Evolutionary conservation across 2,888 invertebrate genomes (phyloP).

Genomic region (Encarsia formosa): DNA sequence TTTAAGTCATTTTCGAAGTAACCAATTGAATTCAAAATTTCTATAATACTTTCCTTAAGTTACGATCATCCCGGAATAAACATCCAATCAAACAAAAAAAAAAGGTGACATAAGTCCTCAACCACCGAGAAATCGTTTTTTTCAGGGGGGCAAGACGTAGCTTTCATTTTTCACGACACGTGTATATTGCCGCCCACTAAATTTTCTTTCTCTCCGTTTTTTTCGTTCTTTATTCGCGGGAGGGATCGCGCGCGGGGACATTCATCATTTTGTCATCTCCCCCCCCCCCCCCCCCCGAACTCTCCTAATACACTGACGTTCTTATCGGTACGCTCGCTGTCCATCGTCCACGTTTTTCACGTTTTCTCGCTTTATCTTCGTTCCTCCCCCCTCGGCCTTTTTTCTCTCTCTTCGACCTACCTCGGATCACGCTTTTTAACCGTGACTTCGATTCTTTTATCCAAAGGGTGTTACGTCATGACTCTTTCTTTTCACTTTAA

Average conservation of each 20-base stretch:
- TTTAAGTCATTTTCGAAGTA: too few species aligned
- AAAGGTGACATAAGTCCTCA: too few species aligned
- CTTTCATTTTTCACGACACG: conserved; percentile 1
- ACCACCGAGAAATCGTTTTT: too few species aligned
- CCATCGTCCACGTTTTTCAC: conserved; percentile 15
- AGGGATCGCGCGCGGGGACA: background rate
- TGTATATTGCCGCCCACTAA: background rate
- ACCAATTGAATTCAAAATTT: too few species aligned
- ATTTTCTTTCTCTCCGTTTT: background rate
- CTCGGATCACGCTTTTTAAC: conserved; percentile 7
- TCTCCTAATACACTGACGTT: conserved; percentile 4
- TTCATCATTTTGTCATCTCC: conserved; percentile 20
- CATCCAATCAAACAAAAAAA: too few species aligned
- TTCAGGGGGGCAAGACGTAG: background rate
- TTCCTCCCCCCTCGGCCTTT: background rate
- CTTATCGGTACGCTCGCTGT: conserved; percentile 14
- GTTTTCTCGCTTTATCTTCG: conserved; percentile 16
- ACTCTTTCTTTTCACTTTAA: too few species aligned
- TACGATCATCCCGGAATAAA: too few species aligned
- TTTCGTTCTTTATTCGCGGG: background rate
- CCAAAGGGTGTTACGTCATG: too few species aligned
- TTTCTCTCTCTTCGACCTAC: conserved; percentile 1
- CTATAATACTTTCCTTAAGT: too few species aligned
- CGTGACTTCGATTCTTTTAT: conserved; percentile 13
- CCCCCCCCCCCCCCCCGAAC: background rate